Evolutionary conservation across 1,140 invertebrate genomes (phyloP), one percentile per base, ranked within the genome.

Genomic region (Megalopta genalis): DNA sequence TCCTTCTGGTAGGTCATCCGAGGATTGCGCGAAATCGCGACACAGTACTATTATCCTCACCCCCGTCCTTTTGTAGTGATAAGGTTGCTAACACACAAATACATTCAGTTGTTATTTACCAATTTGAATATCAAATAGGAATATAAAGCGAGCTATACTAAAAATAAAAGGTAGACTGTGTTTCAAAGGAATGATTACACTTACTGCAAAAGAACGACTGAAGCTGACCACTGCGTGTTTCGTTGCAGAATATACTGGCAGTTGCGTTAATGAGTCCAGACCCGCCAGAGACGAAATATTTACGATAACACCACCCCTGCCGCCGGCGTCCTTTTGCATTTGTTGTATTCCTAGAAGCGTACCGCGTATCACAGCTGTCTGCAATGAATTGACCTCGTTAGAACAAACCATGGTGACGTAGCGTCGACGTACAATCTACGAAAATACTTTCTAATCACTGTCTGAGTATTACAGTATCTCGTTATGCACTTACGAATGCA

Each of bases 231-330:
- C 93, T 3, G 94, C 95, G 80, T 95, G 94, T 86, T 97, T 96
- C 0, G 95, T 95, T 0, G 95, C 95, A 5, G 93, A 92, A 86
- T 96, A 96, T 12, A 95, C 91, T 0, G 96, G 95, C 59, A 94
- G 82, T 67, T 93, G 93, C 62, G 94, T 94, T 71, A 94, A 93
- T 2, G 94, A 92, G 70, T 91, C 91, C 65, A 95, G 90, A 39
- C 95, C 95, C 75, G 94, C 91, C 77, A 95, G 93, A 2, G 95
- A 95, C 25, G 94, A 93, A 72, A 95, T 89, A 82, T 96, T 96
- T 2, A 95, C 92, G 10, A 96, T 93, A 32, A 94, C 93, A 21
- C 95, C 95, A 39, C 95, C 95, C 62, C 92, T 92, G 2, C 95
- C 95, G 12, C 93, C 94, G 60, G 94, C 93, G 77, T 95, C 93